Conservation (phyloP, 1,140 invertebrate species). For the Choristoneura fumiferana region DNA sequence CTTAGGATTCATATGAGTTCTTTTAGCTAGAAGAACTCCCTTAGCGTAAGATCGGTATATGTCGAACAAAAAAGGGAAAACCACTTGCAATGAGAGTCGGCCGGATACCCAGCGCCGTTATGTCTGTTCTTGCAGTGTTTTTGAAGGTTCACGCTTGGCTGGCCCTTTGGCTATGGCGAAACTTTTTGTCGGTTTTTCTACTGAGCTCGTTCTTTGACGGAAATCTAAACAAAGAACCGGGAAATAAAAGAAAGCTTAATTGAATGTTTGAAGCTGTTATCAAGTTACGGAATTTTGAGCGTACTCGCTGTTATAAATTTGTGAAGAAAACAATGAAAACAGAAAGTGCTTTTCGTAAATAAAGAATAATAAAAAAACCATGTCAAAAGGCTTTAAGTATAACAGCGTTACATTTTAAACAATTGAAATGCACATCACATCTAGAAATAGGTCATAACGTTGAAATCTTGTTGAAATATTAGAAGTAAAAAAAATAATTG, state of each 20-base stretch:
- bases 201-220: conserved; percentile 31
- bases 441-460: no score
- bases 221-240: conserved; percentile 46
- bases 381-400: no score
- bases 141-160: conserved; percentile 40
- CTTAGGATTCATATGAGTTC: no score
- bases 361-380: no score
- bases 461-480: no score
- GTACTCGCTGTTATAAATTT: neutral
- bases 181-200: conserved; percentile 44
- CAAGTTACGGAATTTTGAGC: conserved; percentile 33
- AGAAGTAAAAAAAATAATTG: no score
- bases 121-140: conserved; percentile 29
- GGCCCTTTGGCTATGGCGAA: conserved; percentile 34
- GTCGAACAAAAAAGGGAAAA: neutral
- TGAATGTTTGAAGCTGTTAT: conserved; percentile 35
- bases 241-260: conserved; percentile 45
- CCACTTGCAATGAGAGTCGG: conserved; percentile 16
- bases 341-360: neutral
- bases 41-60: no score
- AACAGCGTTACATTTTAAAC: no score
- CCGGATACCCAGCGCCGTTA: conserved; percentile 32
- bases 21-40: no score
- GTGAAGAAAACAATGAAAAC: conserved; percentile 9
- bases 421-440: no score